Evolutionary conservation across 2,888 invertebrate species (phyloP).

Genomic region (Pogonocherus hispidulus): DNA sequence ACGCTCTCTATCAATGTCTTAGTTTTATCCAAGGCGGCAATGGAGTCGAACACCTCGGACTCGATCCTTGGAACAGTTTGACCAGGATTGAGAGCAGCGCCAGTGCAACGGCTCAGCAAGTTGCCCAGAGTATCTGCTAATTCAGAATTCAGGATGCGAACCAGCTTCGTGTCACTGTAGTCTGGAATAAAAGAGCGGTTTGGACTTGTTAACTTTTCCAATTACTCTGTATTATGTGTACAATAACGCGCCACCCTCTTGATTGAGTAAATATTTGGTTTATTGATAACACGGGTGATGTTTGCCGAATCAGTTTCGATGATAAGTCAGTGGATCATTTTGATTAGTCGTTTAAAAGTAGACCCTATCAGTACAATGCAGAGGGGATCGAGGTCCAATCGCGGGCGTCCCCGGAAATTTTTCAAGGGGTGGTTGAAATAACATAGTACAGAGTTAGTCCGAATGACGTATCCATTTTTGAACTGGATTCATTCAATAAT

Average conservation of each 20-base stretch:
- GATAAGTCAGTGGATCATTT: background rate
- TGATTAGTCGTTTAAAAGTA: background rate
- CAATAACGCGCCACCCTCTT: background rate
- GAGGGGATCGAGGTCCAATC: background rate
- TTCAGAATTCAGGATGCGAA: constrained; percentile 87
- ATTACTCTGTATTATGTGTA: background rate
- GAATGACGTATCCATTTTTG: too few relatives aligned
- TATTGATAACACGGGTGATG: background rate
- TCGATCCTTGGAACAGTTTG: constrained; percentile 78
- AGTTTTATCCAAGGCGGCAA: constrained; percentile 69
- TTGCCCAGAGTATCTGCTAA: constrained; percentile 94
- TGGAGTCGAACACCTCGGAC: constrained; percentile 68
- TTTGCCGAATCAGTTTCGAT: background rate
- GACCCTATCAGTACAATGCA: too few relatives aligned
- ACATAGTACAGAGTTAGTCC: too few relatives aligned
- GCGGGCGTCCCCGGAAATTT: background rate
- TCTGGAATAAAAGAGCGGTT: constrained; percentile 72
- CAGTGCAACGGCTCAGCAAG: constrained; percentile 85
- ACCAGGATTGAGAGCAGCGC: constrained; percentile 82
- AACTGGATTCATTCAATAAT: too few relatives aligned
- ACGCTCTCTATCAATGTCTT: constrained; percentile 73
- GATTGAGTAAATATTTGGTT: background rate
- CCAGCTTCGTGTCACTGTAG: constrained; percentile 83
- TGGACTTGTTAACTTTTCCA: background rate
- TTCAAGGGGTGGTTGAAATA: too few relatives aligned